Percentiles rank a stretch among this genome's conserved stretches.
phyloP scores from a whole-genome alignment of 2,113 vertebrate species.

The zebrafish (Danio rerio) region DNA sequence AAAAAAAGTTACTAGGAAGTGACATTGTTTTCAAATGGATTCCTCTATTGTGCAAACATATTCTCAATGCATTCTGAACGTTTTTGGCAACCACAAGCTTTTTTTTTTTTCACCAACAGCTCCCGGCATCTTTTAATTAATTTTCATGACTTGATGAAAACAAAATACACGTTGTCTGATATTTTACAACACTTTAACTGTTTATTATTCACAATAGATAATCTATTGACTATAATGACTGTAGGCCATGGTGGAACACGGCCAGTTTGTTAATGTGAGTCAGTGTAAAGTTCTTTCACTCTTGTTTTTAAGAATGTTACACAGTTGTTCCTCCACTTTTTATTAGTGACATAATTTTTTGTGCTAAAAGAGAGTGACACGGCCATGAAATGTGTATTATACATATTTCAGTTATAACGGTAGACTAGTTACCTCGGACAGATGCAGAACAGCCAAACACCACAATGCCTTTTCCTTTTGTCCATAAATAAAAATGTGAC shows the following conservation, averaged over 20 bases:
- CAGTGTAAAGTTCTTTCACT: neutral
- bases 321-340: neutral
- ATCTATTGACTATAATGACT: neutral
- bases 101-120: neutral
- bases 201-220: neutral
- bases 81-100: neutral
- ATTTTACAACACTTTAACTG: neutral
- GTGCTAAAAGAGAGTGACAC: no score
- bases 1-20: neutral
- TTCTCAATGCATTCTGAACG: neutral
- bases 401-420: no score
- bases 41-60: neutral
- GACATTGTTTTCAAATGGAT: neutral
- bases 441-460: no score
- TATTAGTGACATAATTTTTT: no score
- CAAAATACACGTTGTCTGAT: neutral
- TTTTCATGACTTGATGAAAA: conserved; percentile 12
- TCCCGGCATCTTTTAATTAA: neutral
- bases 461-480: no score
- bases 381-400: no score
- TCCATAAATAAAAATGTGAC: no score
- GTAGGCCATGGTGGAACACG: neutral
- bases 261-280: neutral
- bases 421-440: no score
- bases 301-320: conserved; percentile 7